Conservation (phyloP, 64 coral and sea anemone genomes). For the Dendronephthya gigantea region DNA sequence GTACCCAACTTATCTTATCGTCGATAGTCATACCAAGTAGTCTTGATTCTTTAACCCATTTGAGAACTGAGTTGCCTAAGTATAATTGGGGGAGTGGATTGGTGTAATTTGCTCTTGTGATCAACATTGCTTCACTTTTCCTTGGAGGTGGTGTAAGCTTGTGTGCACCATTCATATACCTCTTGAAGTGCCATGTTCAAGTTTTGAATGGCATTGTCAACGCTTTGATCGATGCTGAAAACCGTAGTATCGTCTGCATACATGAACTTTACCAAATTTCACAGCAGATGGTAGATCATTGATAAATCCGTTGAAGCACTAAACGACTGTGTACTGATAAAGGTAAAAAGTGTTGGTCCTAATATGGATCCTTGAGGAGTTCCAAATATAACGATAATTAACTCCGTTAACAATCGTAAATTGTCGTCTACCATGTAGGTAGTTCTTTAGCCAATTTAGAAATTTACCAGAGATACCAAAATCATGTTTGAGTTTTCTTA, state of each 20-base stretch:
- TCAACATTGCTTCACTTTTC: too few species aligned
- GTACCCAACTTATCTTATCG: constrained; percentile 5
- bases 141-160: too few species aligned
- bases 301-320: too few species aligned
- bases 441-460: background rate
- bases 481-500: constrained; percentile 16
- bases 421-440: background rate
- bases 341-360: background rate
- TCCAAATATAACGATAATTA: background rate
- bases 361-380: constrained; percentile 3
- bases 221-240: background rate
- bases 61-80: too few species aligned
- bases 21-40: background rate
- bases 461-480: constrained; percentile 26
- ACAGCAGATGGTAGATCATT: background rate
- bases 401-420: constrained; percentile 14
- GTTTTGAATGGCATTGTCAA: background rate
- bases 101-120: too few species aligned
- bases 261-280: background rate
- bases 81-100: too few species aligned
- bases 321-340: too few species aligned
- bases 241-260: constrained; percentile 5
- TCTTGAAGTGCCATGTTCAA: background rate
- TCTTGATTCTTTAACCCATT: background rate
- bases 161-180: too few species aligned